Evolutionary conservation across 2,888 invertebrate genomes (phyloP), one percentile per base, ranked within the genome.

Genomic region (Ormyrus thymus): DNA sequence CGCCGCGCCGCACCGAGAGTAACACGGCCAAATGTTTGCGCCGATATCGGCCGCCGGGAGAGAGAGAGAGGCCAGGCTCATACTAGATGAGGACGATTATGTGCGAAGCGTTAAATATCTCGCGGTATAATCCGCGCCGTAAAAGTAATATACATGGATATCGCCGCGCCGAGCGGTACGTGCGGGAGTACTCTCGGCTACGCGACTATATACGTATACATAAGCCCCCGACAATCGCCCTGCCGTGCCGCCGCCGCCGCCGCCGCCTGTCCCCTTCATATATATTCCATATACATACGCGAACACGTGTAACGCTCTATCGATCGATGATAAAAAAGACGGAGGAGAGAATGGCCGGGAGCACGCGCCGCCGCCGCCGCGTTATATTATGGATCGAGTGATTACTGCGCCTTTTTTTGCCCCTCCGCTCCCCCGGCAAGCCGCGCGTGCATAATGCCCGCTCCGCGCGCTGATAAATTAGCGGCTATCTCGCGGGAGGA

Each of bases 121-220:
- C 80, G 59, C 85, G 84, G 83, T 84, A 84, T 88, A 88, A 88
- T 88, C 88, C 88, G 86, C 84, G 83, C 84, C 87, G 86, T 88
- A 88, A 88, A 88, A 88, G 87, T 88, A 88, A 88, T 88, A 88
- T 88, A 87, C 83, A 84, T 84, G 61, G 74, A 13, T 53, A 59
- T 76, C 29, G 50, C 50, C 53, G 61, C 53, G n/a, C 58, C 13
- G 58, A 7, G 53, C n/a, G 15, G 29, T 45, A 51, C 43, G 9
- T 50, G 51, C 15, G 71, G 78, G 81, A 62, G 76, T 46, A 13
- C 6, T n/a, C 65, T 65, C 10, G 50, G 62, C 61, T 53, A n/a
- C n/a, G n/a, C 43, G 11, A 11, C 55, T 68, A 13, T 78, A 29
- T 4, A 58, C 50, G 8, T 68, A 13, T 78, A 58, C 48, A 15